Conservation (phyloP, 2,797 vertebrate genomes). For the Margarornis squamiger region DNA sequence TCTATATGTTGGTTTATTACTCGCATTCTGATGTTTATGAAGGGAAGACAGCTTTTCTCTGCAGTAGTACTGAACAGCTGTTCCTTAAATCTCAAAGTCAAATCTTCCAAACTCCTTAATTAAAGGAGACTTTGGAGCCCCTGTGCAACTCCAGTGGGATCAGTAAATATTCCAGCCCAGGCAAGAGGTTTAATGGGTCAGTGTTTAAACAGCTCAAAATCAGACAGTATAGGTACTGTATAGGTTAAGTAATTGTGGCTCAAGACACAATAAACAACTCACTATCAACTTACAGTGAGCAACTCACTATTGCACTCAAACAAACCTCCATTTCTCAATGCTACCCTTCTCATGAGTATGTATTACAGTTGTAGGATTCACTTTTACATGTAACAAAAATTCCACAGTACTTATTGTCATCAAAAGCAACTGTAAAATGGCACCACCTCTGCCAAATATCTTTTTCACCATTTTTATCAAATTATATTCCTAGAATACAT, state of each 20-base stretch:
- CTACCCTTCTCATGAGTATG: neutral
- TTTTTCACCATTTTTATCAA: neutral
- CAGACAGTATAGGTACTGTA: neutral
- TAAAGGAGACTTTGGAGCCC: neutral
- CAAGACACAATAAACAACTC: neutral
- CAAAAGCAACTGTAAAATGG: neutral
- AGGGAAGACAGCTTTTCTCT: neutral
- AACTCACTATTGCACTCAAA: neutral
- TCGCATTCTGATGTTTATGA: neutral
- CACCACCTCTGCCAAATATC: neutral
- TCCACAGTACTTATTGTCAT: neutral
- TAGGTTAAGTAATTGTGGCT: neutral
- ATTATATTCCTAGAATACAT: neutral
- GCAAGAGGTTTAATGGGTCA: neutral
- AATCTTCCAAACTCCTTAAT: neutral
- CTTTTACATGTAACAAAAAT: neutral
- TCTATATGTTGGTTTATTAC: conserved; percentile 3
- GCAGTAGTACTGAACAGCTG: neutral
- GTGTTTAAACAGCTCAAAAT: neutral
- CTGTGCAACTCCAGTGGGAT: neutral
- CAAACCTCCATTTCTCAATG: neutral
- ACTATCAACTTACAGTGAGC: neutral
- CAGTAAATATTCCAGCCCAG: neutral
- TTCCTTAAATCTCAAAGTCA: neutral
- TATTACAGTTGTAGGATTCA: neutral